A percentile compares a stretch with the other conserved stretches of the same genome.
These are phyloP conservation scores for Scaptomyza pallida DNA, from an alignment of 1,140 invertebrate genomes.

Conservation along the genomic window DNA sequence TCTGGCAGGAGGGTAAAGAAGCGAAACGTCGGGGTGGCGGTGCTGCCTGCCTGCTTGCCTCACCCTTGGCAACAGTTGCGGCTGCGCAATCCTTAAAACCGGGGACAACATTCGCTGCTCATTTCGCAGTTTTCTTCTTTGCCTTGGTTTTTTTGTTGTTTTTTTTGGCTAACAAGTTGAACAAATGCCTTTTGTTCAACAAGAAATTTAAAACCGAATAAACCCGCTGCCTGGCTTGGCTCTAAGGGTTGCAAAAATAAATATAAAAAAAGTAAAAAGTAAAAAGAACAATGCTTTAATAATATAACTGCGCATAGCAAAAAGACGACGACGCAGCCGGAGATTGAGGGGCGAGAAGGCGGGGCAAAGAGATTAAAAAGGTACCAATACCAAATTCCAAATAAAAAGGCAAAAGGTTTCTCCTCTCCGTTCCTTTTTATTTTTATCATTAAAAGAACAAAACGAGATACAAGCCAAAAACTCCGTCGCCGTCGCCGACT, in stretches of 20 bases:
- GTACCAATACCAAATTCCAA: slow-evolving; percentile 82
- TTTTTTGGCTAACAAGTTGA: slow-evolving; percentile 46
- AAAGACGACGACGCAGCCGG: slow-evolving; percentile 8
- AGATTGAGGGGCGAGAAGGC: slow-evolving; percentile 8
- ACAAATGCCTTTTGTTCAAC: slow-evolving; percentile 54
- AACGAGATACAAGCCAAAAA: slow-evolving; percentile 43
- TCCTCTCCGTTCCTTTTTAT: no score
- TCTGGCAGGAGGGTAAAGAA: neutral
- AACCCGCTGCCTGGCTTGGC: slow-evolving; percentile 56
- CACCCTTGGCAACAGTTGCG: slow-evolving; percentile 67
- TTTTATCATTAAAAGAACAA: slow-evolving; percentile 82
- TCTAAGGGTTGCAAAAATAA: slow-evolving; percentile 65
- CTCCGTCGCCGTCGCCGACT: no score
- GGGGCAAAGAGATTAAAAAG: slow-evolving; percentile 67
- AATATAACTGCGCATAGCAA: slow-evolving; percentile 63
- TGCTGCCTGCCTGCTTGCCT: neutral
- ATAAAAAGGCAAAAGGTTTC: slow-evolving; percentile 74
- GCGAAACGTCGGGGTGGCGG: neutral
- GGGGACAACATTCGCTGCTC: slow-evolving; percentile 37
- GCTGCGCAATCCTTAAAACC: slow-evolving; percentile 48
- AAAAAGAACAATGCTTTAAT: slow-evolving; percentile 77
- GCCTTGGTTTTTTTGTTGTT: neutral
- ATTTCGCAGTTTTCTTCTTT: slow-evolving; percentile 50
- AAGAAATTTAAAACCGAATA: slow-evolving; percentile 68
- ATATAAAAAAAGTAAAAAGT: slow-evolving; percentile 43